Base-by-base conservation (phyloP, 2,797 vertebrate genomes). In the Lepus oiostolus region DNA sequence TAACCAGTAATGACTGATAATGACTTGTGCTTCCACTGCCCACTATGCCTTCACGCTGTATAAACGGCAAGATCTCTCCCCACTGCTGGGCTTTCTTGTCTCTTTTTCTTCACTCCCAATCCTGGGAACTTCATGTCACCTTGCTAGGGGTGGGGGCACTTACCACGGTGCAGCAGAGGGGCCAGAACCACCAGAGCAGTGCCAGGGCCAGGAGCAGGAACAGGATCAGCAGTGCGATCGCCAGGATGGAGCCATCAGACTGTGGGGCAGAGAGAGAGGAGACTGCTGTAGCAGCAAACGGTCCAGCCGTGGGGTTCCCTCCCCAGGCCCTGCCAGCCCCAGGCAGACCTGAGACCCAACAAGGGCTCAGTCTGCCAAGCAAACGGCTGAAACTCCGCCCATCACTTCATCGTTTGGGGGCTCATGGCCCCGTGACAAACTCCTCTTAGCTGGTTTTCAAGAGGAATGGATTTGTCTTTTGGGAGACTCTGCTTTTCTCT, bases 101-200 rank as follows among this genome's bases (percentile, higher is more conserved):
- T 4, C 22, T 7, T 8, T 84, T 7, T 52, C 17, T 12, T 17
- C 1, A 12, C 24, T 42, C 2, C 3, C 19, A 5, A 26, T n/a
- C 70, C 62, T 74, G 22, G n/a, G 47, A 30, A 62, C 35, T 60
- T 22, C 22, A 7, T 32, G 21, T 77, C 71, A n/a, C 30, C 76
- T 32, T 88, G 38, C 52, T 75, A 1, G 9, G 83, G 52, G 60
- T 4, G 24, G 17, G 38, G 28, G 50, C 82, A 98, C 99, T 99
- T 98, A 99, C 99, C 99, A 99, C 99, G 0, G 99, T 99, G 98
- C 99, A 99, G 98, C 99, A 99, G n/a, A 99, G 99, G 21, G 99
- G 99, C 99, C 99, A 99, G 98, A 99, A 99, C 99, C 99, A 99
- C 99, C 99, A 99, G 84, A 99, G 98, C 6, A 99, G 98, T 28